These are phyloP conservation scores for Colinus virginianus DNA, from an alignment of 2,113 vertebrate species.

Conservation along the genomic window DNA sequence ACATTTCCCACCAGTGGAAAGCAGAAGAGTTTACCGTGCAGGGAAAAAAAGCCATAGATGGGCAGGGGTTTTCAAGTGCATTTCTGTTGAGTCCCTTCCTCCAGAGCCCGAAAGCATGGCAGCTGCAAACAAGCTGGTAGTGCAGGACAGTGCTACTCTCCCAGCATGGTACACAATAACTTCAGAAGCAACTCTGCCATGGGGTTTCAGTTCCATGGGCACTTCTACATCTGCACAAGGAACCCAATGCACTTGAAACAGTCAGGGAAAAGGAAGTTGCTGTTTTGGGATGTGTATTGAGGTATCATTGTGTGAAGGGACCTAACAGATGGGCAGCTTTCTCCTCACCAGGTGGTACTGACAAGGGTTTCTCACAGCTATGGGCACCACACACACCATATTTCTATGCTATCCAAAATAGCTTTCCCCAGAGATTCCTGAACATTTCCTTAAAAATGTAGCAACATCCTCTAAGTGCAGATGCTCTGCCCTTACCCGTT, in stretches of 20 bases:
- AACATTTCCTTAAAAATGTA: rapidly evolving
- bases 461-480: neutral
- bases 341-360: neutral
- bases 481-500: neutral
- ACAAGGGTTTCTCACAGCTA: neutral
- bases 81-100: slow-evolving; percentile 9
- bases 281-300: slow-evolving; percentile 32
- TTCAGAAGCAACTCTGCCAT: neutral
- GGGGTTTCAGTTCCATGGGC: slow-evolving; percentile 18
- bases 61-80: neutral
- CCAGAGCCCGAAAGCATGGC: neutral
- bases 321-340: slow-evolving; percentile 10
- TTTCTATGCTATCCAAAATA: neutral
- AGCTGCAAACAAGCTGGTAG: neutral
- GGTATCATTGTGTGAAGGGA: slow-evolving; percentile 26
- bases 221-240: neutral
- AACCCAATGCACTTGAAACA: slow-evolving; percentile 40
- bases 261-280: slow-evolving; percentile 51
- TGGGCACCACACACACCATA: neutral
- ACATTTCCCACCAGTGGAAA: neutral
- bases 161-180: neutral
- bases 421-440: too few species aligned
- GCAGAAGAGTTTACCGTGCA: neutral
- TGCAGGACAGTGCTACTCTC: neutral
- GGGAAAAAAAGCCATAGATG: neutral